Base-by-base conservation (phyloP, 1,140 invertebrate genomes). In the Drosophila elegans region DNA sequence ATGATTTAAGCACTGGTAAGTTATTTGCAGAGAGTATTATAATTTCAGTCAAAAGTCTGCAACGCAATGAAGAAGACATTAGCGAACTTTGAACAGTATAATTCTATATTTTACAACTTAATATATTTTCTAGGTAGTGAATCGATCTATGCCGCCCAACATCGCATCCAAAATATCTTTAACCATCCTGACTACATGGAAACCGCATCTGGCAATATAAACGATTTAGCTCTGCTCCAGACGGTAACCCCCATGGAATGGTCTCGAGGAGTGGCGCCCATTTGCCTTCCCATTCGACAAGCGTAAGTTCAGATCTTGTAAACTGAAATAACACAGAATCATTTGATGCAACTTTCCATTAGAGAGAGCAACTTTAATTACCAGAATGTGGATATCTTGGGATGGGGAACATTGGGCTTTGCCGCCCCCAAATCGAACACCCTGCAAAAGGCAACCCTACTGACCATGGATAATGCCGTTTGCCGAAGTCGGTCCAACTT, bases 391-490 rank as follows among this genome's bases (percentile, higher is more conserved):
- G 73, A 92, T 13, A 77, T 92, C 3, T 59, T 64, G 5, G 91
- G 91, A 5, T 92, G 90, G 91, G 91, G 91, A 9, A 85, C 90
- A 2, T 13, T 81, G 9, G 67, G 77, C n/a, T 91, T 91, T 48
- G 74, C 74, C 1, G 71, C 64, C 1, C 34, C 78, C 52, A 91
- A 79, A 6, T 92, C 91, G 3, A 92, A 78, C 5, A 91, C 78
- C 0, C 36, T 92, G 3, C 86, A 88, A 39, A 92, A 92, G 57
- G 74, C 76, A 32, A 53, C 55, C 5, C 29, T 91, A n/a, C 48
- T 88, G 39, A 82, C 80, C 42, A 68, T 90, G 53, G 61, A 61
- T 0, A 91, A 90, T 52, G 32, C 41, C 1, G 53, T 59, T 0
- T 92, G 90, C 21, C 64, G 69, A 2, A n/a, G 2, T 0, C 46